Evolutionary conservation across 2,113 vertebrate genomes (phyloP), one percentile per base, ranked within the genome.

Genomic region (Thermophis baileyi): DNA sequence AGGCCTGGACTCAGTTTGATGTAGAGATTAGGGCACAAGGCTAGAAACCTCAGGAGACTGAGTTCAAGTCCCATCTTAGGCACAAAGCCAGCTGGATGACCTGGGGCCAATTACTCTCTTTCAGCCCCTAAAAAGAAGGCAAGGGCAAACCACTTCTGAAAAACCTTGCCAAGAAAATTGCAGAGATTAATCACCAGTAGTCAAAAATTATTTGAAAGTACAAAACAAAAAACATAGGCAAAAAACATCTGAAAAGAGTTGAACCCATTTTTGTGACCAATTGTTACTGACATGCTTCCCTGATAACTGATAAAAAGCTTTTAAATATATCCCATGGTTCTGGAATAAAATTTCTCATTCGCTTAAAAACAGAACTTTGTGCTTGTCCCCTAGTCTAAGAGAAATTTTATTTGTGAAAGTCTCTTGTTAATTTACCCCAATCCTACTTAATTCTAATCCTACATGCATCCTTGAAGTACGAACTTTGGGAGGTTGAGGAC

Each of bases 381-480:
- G 14, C n/a, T 88, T 24, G 50, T 54, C 18, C 18, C n/a, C 27
- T 35, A 27, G 2, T 40, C n/a, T 27, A 89, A 89, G 63, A 35
- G 30, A 74, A 6, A 46, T 63, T 89, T 63, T 16, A 30, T 46
- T 50, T 50, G 44, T 47, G 25, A 12, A 25, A 90, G 55, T 63
- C n/a, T 25, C 22, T 20, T 81, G 2, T 91, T 85, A 12, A 50
- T 14, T 24, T 11, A 51, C 9, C 22, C 22, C 20, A 49, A 12
- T 46, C 46, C 5, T 46, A 25, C 35, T 55, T 22, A 93, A 44
- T 95, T 94, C 94, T 94, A 88, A 63, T 47, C 40, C 47, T 60
- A 53, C 4, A 46, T 91, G 0, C 91, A 91, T 93, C 93, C 85
- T 18, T 14, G 14, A 74, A 74, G 63, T 74, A 74, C 0, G 5